Evolutionary conservation across 2,888 invertebrate genomes (phyloP).

Genomic region (Calameuta filiformis): DNA sequence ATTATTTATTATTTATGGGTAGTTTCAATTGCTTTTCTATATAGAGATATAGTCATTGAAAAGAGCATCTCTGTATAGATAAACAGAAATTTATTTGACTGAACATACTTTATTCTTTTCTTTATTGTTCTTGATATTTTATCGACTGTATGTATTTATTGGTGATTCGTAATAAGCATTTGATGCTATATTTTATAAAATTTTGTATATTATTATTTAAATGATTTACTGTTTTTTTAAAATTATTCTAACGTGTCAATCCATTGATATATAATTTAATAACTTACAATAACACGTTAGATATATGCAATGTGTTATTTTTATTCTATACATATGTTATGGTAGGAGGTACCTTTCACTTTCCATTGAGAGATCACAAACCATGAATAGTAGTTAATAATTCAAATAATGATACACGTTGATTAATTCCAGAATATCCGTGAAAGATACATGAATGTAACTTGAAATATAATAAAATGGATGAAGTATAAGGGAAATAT

Average conservation of each 20-base stretch:
- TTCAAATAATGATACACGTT: neutral
- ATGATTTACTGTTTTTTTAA: neutral
- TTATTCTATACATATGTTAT: neutral
- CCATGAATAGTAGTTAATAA: neutral
- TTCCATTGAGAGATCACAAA: slow-evolving; percentile 14
- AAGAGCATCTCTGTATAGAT: neutral
- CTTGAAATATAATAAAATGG: neutral
- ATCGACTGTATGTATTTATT: neutral
- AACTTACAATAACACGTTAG: neutral
- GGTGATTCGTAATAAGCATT: neutral
- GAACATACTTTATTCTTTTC: neutral
- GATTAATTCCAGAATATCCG: neutral
- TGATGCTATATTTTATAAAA: neutral
- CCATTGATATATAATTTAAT: neutral
- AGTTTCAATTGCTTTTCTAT: slow-evolving; percentile 1
- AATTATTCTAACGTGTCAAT: neutral
- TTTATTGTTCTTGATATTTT: neutral
- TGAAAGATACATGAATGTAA: neutral
- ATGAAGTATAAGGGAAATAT: neutral
- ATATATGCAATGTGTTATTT: neutral
- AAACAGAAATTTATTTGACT: neutral
- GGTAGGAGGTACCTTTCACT: slow-evolving; percentile 18
- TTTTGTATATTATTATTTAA: neutral
- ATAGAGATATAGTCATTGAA: slow-evolving; percentile 8
- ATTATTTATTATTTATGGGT: slow-evolving; percentile 4